Conservation (phyloP, 2,113 vertebrate species). For the Neogobius melanostomus region DNA sequence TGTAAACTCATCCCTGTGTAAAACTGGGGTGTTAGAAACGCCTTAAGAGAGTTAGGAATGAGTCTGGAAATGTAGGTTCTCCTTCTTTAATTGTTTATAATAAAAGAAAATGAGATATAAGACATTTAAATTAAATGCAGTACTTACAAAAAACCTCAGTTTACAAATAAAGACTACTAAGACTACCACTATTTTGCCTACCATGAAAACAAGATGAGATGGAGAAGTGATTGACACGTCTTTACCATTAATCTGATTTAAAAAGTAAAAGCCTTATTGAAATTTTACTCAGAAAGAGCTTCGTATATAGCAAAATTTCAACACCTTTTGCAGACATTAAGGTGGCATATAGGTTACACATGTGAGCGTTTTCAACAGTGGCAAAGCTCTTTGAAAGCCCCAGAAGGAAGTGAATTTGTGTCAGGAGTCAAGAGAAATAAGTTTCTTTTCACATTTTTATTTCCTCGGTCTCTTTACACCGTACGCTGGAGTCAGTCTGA, state of each 20-base stretch:
- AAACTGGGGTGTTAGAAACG: too few relatives aligned
- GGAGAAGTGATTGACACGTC: too few relatives aligned
- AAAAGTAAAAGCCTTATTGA: neutral
- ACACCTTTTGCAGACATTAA: neutral
- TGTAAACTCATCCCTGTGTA: too few relatives aligned
- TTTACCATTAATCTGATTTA: neutral
- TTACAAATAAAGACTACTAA: too few relatives aligned
- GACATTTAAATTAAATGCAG: too few relatives aligned
- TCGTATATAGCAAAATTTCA: neutral
- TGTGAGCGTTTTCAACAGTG: slow-evolving; percentile 32
- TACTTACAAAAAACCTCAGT: too few relatives aligned
- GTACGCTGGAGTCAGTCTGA: neutral
- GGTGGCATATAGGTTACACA: neutral
- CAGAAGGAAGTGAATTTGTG: slow-evolving; percentile 7
- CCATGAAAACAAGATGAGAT: too few relatives aligned
- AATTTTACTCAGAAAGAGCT: neutral
- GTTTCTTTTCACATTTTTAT: slow-evolving; percentile 7
- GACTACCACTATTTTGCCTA: too few relatives aligned
- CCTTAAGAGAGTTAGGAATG: too few relatives aligned
- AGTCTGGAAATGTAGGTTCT: too few relatives aligned
- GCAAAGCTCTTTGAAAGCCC: slow-evolving; percentile 3
- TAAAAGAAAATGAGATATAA: too few relatives aligned
- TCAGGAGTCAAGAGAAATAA: neutral
- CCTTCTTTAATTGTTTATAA: too few relatives aligned
- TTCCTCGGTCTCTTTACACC: slow-evolving; percentile 5